Evolutionary conservation across 2,797 vertebrate species (phyloP).

Genomic region (Ctenosaura bakeri): DNA sequence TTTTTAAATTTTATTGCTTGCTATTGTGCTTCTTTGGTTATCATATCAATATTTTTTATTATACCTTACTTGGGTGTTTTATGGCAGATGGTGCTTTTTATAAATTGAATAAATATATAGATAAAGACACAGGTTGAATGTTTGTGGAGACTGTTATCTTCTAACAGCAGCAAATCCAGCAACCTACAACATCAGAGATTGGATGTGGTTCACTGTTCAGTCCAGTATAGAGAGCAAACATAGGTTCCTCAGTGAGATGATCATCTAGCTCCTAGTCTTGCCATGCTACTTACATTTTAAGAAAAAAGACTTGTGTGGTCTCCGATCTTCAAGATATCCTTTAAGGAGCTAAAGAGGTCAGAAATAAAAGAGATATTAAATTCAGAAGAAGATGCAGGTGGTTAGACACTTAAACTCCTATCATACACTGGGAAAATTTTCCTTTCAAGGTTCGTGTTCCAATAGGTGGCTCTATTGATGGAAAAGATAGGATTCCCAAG

Average conservation of each 20-base stretch:
- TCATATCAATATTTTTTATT: no score
- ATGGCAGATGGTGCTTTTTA: no score
- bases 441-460: neutral
- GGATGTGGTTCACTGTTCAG: no score
- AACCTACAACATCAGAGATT: no score
- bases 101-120: no score
- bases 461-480: neutral
- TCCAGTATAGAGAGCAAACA: neutral
- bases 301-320: neutral
- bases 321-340: conserved; percentile 32
- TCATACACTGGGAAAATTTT: neutral
- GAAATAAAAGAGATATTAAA: neutral
- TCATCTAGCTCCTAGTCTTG: neutral
- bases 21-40: no score
- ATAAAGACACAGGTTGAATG: no score
- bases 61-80: no score
- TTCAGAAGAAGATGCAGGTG: neutral
- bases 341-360: neutral
- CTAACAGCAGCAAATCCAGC: no score
- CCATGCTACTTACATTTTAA: neutral
- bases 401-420: neutral
- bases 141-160: no score
- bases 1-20: no score
- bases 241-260: neutral
- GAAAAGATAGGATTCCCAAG: neutral